phyloP scores from a whole-genome alignment of 2,797 vertebrate species.

The Chloroceryle amazona region DNA sequence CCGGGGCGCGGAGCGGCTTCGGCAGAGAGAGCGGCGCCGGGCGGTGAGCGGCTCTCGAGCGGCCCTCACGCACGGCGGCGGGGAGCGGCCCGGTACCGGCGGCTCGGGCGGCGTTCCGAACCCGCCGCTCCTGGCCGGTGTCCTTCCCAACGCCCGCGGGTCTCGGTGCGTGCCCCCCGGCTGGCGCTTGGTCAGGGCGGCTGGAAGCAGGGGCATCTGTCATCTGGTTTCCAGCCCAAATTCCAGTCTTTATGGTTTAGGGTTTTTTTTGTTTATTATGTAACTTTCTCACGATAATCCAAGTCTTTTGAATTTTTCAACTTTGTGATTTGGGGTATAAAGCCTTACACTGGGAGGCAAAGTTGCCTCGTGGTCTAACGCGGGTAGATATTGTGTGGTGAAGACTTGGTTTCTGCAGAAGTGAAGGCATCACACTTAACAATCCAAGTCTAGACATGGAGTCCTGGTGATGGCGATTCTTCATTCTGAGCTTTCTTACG shows the following conservation, averaged over 20 bases:
- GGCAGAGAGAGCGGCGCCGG: neutral
- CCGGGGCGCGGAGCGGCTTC: neutral
- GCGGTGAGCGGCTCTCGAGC: neutral
- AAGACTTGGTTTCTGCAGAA: accelerated
- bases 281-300: accelerated
- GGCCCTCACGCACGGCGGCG: neutral
- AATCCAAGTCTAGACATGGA: accelerated
- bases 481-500: accelerated
- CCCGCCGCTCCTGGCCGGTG: neutral
- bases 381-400: accelerated
- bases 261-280: neutral
- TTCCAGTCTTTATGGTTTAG: accelerated
- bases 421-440: accelerated
- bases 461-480: accelerated
- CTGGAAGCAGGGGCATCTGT: accelerated
- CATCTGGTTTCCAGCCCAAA: neutral
- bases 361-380: accelerated
- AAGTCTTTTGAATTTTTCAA: accelerated
- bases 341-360: accelerated
- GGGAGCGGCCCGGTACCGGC: neutral
- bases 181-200: accelerated
- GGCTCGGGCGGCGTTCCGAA: neutral
- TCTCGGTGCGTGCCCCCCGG: neutral
- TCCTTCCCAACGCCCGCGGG: neutral
- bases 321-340: accelerated